Percentiles rank a stretch among this genome's conserved stretches.
Conservation (phyloP, 2,113 vertebrate species). For the Scopus umbretta region DNA sequence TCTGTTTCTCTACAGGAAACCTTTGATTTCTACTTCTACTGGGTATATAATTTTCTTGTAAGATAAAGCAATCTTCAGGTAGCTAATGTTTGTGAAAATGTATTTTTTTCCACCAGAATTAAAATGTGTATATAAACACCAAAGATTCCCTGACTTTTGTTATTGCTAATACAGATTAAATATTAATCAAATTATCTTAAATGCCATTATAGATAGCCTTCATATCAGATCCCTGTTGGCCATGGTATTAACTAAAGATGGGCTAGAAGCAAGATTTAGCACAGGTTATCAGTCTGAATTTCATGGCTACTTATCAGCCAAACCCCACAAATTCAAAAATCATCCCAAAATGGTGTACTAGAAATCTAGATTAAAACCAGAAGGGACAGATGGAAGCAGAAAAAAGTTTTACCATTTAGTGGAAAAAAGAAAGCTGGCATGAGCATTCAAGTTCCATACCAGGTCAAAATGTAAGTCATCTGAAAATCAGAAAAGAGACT, state of each 20-base stretch:
- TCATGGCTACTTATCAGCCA: background rate
- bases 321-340: background rate
- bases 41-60: background rate
- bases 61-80: background rate
- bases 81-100: background rate
- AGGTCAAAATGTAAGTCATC: background rate
- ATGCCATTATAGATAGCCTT: background rate
- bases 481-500: background rate
- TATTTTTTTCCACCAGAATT: background rate
- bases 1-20: background rate
- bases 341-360: background rate
- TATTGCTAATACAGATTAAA: background rate
- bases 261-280: background rate
- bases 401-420: background rate
- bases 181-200: background rate
- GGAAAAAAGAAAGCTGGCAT: background rate
- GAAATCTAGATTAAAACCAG: background rate
- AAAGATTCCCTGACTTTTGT: background rate
- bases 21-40: background rate
- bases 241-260: background rate
- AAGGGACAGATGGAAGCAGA: background rate
- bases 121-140: background rate
- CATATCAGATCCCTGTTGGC: background rate
- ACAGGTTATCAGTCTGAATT: background rate
- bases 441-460: background rate